Evolutionary conservation across 2,888 invertebrate species (phyloP).

Genomic region (Galeruca laticollis): DNA sequence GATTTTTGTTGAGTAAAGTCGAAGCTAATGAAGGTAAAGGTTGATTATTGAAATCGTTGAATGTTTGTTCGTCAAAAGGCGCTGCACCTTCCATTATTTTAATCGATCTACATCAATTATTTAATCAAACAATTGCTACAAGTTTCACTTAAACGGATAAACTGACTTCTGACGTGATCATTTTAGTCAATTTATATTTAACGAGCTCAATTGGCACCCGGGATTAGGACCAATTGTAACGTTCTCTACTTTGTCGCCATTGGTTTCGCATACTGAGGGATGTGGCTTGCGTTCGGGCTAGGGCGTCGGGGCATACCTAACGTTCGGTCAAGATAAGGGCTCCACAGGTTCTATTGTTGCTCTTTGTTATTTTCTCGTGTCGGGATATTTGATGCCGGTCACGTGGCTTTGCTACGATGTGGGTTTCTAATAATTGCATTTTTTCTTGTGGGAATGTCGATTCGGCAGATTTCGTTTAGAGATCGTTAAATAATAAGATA

Average conservation of each 20-base stretch:
- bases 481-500: no score
- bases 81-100: constrained; percentile 73
- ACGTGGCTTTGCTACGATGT: constrained; percentile 57
- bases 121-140: constrained; percentile 57
- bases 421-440: constrained; percentile 56
- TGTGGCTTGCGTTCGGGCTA: constrained; percentile 44
- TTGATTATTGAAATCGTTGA: constrained; percentile 79
- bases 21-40: constrained; percentile 65
- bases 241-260: constrained; percentile 45
- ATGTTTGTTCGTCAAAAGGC: constrained; percentile 83
- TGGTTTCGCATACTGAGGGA: constrained; percentile 49
- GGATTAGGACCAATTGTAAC: constrained; percentile 55
- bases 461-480: constrained; percentile 11
- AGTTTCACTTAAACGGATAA: constrained; percentile 42
- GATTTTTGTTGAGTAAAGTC: constrained; percentile 61
- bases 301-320: constrained; percentile 31
- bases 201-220: constrained; percentile 64
- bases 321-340: constrained; percentile 39
- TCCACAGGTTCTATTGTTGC: constrained; percentile 46
- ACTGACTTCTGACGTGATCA: constrained; percentile 67
- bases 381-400: constrained; percentile 55
- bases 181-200: constrained; percentile 69
- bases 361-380: constrained; percentile 34
- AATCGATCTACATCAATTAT: constrained; percentile 54
- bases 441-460: constrained; percentile 61